phyloP scores from a whole-genome alignment of 2,888 invertebrate genomes.

The Amphipoea lucens region DNA sequence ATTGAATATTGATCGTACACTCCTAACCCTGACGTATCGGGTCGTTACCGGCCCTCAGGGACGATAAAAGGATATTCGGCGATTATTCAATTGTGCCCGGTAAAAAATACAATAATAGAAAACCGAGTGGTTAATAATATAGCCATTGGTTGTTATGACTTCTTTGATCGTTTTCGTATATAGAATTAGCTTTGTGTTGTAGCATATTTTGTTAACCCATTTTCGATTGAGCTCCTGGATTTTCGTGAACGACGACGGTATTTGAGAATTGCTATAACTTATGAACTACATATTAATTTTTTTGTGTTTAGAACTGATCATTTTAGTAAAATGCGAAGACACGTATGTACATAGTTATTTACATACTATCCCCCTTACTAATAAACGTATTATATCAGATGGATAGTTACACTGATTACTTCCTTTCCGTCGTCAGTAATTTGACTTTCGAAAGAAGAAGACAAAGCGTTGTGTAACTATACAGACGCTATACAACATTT shows the following conservation, averaged over 20 bases:
- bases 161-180: slow-evolving; percentile 49
- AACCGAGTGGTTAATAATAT: slow-evolving; percentile 54
- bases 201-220: slow-evolving; percentile 18
- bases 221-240: background rate
- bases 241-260: background rate
- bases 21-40: slow-evolving; percentile 89
- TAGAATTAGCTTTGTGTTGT: slow-evolving; percentile 35
- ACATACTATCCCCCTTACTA: background rate
- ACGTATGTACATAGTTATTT: background rate
- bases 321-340: background rate
- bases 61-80: slow-evolving; percentile 83
- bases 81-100: slow-evolving; percentile 83
- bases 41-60: slow-evolving; percentile 82
- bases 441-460: no score
- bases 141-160: slow-evolving; percentile 44
- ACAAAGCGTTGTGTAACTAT: no score
- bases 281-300: background rate
- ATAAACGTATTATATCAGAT: no score
- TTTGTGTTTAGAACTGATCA: background rate
- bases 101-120: slow-evolving; percentile 66
- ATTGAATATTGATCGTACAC: slow-evolving; percentile 90
- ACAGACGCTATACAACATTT: no score
- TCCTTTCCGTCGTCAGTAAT: no score
- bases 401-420: no score
- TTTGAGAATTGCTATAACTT: background rate